These are phyloP conservation scores for Nemotelus nigrinus DNA, from an alignment of 2,888 invertebrate genomes.

Conservation along the genomic window DNA sequence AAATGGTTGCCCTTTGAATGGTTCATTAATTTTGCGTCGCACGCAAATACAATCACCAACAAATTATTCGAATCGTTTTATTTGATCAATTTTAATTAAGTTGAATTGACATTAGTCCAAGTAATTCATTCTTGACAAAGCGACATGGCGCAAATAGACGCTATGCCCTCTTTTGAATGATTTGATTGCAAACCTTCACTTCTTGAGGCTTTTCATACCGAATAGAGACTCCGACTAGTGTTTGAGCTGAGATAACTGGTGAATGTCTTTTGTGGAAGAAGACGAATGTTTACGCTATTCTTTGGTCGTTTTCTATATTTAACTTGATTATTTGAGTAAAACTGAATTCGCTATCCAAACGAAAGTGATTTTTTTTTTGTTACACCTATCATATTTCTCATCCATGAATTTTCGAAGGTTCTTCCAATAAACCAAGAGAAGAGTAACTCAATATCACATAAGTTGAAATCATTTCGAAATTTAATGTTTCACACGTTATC, in stretches of 20 bases:
- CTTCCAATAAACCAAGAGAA: too few species aligned
- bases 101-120: slow-evolving; percentile 45
- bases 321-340: neutral
- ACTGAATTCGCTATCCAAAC: neutral
- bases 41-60: slow-evolving; percentile 46
- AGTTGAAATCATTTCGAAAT: too few species aligned
- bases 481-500: too few species aligned
- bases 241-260: neutral
- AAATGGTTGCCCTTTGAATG: slow-evolving; percentile 16
- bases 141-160: neutral
- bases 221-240: neutral
- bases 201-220: neutral
- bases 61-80: slow-evolving; percentile 45
- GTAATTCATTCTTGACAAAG: neutral
- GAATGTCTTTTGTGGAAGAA: neutral
- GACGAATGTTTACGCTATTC: neutral
- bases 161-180: slow-evolving; percentile 1
- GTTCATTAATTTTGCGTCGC: slow-evolving; percentile 1
- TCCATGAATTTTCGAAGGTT: too few species aligned
- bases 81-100: slow-evolving; percentile 50
- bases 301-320: neutral
- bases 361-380: neutral
- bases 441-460: too few species aligned
- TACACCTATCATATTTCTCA: too few species aligned
- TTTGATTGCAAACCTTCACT: neutral